Evolutionary conservation across 2,797 vertebrate species (phyloP).

Genomic region (Ibycter americanus): DNA sequence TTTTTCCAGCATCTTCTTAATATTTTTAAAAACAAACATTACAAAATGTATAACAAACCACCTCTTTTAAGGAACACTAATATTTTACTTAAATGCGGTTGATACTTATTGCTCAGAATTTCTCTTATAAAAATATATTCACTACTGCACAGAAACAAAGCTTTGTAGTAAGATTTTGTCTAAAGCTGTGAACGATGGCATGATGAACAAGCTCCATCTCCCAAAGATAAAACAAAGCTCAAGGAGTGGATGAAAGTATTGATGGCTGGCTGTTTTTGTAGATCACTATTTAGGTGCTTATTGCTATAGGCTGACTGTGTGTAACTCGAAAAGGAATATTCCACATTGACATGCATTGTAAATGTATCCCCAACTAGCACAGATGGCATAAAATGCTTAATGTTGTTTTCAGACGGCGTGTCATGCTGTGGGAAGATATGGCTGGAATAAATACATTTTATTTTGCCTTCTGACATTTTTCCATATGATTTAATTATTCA

Average conservation of each 20-base stretch:
- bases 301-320: constrained; percentile 21
- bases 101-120: neutral
- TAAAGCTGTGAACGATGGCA: neutral
- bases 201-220: neutral
- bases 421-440: constrained; percentile 73
- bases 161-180: neutral
- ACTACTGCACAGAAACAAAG: neutral
- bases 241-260: neutral
- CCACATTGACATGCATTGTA: constrained; percentile 56
- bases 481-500: constrained; percentile 74
- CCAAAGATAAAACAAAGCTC: neutral
- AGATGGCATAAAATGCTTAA: constrained; percentile 79
- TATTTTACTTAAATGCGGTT: neutral
- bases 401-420: constrained; percentile 71
- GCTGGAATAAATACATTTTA: constrained; percentile 78
- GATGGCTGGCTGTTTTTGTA: constrained; percentile 25
- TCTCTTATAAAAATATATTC: neutral
- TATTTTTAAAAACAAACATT: neutral
- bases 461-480: constrained; percentile 75
- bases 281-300: constrained; percentile 34
- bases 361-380: constrained; percentile 66
- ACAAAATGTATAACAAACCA: neutral
- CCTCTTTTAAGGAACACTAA: neutral
- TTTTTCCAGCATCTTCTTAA: neutral
- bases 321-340: constrained; percentile 61